Percentiles rank a stretch among this genome's conserved stretches.
These are phyloP conservation scores for Macrobrachium rosenbergii DNA, from an alignment of 1,140 invertebrate genomes.

Conservation along the genomic window DNA sequence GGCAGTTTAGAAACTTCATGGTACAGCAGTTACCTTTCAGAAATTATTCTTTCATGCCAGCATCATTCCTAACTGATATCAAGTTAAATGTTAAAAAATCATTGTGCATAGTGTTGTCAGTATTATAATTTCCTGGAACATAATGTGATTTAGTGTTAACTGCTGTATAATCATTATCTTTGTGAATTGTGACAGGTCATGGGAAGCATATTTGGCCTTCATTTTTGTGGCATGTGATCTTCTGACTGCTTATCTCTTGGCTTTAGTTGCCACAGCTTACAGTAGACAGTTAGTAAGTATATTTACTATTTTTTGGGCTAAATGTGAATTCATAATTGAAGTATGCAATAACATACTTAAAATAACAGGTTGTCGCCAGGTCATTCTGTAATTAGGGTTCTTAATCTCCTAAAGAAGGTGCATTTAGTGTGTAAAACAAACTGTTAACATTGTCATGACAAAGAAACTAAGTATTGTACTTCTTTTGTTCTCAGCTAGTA, in stretches of 20 bases:
- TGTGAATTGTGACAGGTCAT: constrained; percentile 19
- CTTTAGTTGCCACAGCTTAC: constrained; percentile 78
- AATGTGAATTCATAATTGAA: neutral
- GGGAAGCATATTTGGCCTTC: constrained; percentile 67
- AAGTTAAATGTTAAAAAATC: too few relatives aligned
- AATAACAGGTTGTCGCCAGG: neutral
- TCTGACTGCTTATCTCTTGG: constrained; percentile 80
- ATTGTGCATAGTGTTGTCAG: too few relatives aligned
- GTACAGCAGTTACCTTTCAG: too few relatives aligned
- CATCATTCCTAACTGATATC: too few relatives aligned
- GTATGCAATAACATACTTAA: neutral
- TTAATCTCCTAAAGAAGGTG: too few relatives aligned
- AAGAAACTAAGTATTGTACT: neutral
- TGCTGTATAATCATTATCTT: neutral
- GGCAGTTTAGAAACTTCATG: too few relatives aligned
- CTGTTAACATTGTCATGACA: too few relatives aligned
- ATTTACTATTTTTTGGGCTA: neutral
- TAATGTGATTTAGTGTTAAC: too few relatives aligned
- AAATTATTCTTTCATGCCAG: too few relatives aligned
- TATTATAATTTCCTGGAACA: too few relatives aligned
- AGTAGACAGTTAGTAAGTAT: constrained; percentile 75
- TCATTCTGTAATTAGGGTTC: constrained; percentile 10
- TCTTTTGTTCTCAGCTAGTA: constrained; percentile 56
- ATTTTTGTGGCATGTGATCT: constrained; percentile 84
- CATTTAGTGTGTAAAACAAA: too few relatives aligned